phyloP scores from a whole-genome alignment of 1,140 invertebrate genomes.

The Hycleus phaleratus region DNA sequence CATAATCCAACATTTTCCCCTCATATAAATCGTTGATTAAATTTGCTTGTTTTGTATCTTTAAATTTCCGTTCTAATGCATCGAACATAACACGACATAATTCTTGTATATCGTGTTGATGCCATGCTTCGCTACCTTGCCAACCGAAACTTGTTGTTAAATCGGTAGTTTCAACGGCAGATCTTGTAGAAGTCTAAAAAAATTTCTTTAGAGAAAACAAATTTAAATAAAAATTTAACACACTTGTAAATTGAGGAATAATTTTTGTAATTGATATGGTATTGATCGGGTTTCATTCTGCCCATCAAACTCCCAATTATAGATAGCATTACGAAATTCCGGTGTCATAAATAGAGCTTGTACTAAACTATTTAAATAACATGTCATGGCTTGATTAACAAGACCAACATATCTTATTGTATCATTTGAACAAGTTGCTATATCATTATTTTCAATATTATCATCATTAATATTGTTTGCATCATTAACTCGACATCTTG shows the following conservation, averaged over 20 bases:
- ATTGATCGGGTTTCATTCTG: constrained; percentile 65
- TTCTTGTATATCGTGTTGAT: constrained; percentile 91
- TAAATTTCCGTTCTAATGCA: constrained; percentile 79
- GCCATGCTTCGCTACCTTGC: constrained; percentile 85
- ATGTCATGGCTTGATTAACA: constrained; percentile 92
- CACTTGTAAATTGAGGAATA: constrained; percentile 77
- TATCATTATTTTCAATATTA: not conserved
- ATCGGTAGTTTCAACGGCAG: constrained; percentile 79
- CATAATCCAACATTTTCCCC: constrained; percentile 87
- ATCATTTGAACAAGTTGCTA: not conserved
- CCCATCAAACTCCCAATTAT: constrained; percentile 78
- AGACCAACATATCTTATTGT: constrained; percentile 67
- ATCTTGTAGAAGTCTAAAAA: constrained; percentile 60
- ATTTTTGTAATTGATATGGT: constrained; percentile 79
- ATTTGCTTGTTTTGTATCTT: constrained; percentile 75
- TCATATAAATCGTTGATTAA: constrained; percentile 65
- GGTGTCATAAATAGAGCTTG: constrained; percentile 91
- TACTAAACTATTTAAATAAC: constrained; percentile 84
- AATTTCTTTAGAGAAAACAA: not conserved
- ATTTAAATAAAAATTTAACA: not conserved
- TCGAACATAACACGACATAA: constrained; percentile 89
- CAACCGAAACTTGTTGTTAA: constrained; percentile 87
- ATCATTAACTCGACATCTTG: not conserved
- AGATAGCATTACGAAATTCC: constrained; percentile 88
- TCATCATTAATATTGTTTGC: not conserved